Evolutionary conservation across 2,797 vertebrate species (phyloP), one percentile per base, ranked within the genome.

Genomic region (Anas flavirostris): DNA sequence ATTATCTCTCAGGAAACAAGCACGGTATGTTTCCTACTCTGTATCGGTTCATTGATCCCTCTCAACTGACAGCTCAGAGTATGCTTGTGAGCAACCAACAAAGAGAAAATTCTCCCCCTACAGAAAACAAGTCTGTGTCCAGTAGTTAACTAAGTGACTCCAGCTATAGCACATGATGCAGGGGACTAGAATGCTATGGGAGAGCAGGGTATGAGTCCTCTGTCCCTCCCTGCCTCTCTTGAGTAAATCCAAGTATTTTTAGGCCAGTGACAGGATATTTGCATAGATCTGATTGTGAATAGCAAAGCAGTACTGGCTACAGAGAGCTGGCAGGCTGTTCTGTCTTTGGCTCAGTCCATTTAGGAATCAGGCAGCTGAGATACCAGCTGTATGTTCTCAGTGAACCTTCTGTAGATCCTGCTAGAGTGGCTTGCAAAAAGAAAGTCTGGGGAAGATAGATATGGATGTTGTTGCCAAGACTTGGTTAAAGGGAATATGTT

Each of bases 301-400:
- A 95, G 66, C 73, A 91, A 92, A 31, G 74, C 73, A 73, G 29
- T 41, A 28, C 73, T 79, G 83, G 80, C 88, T 94, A 22, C 86
- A 79, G 77, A 73, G 43, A 60, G 23, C 3, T 95, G 88, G 88
- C 77, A 93, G 52, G 22, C 46, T 90, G 66, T 53, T 82, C 43
- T 85, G 63, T 70, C 75, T 91, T 96, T 96, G 93, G 88, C 74
- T 93, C 78, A 35, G 83, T 59, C 81, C 70, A 53, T 76, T 88
- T 33, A 79, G 77, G 86, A 91, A 53, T 53, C 83, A 94, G 86
- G 77, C 91, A 94, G 86, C 77, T 94, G 94, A 95, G 90, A 86
- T 62, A 93, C 88, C 94, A 96, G 90, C 93, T 96, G 96, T 88
- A 67, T 62, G 91, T 93, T 91, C 90, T 79, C 77, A 60, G 46